Base-by-base conservation (phyloP, 1,140 invertebrate genomes). In the Lasioglossum baleicum region DNA sequence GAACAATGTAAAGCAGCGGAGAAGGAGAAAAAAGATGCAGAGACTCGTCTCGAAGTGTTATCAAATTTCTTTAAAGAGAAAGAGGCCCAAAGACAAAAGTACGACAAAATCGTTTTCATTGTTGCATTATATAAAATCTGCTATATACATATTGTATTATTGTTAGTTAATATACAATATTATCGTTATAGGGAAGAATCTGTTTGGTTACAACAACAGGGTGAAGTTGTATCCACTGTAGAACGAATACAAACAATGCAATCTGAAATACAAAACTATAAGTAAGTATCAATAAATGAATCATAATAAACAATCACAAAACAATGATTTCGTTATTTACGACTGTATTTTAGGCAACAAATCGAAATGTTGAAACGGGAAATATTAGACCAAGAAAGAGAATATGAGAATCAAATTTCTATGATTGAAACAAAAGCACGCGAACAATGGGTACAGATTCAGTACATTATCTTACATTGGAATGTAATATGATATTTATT, bases 41-140 rank as follows among this genome's bases (percentile, higher is more conserved):
- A 96, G 86, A 98, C 97, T 0, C 95, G 96, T 86, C 94, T 98
- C 0, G 96, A 97, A 90, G 97, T 98, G 8, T 92, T 98, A 51
- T 96, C 96, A 0, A 96, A 96, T 87, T 98, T 98, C 89, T 98
- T 98, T 92, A 96, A 97, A 88, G 97, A 98, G 82, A 96, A 97
- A 88, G 97, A 98, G 93, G 94, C 95, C 26, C 96, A 98, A 91
- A 92, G 97, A 40, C 95, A 97, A 90, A 97, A 97, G 97, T 97
- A 93, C 93, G 90, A 31, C 2, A 89, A 69, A 8, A 35, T 73
- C 58, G 15, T 60, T 5, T 20, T 22, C 77, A 58, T 60, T 67
- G n/a, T 7, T 48, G 15, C 15, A 53, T 53, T 22, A 35, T 31
- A 64, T 20, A 26, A 26, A 60, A 13, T 66, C 17, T 10, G 26